Base-by-base conservation (phyloP, 2,113 vertebrate genomes). In the Cyrtonyx montezumae region DNA sequence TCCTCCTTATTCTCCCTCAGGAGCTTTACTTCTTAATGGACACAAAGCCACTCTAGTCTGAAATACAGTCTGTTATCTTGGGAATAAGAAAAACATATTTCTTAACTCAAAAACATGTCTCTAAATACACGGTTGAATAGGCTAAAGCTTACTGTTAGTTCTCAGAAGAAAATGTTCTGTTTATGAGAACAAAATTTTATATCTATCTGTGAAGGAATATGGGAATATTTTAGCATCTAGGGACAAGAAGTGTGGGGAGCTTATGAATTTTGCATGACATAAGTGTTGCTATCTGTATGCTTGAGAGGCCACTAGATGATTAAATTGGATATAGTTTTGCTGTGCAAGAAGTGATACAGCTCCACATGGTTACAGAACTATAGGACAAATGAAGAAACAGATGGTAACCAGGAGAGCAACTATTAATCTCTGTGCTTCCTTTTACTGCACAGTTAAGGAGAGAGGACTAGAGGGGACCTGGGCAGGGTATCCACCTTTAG, bases 21-120 rank as follows among this genome's bases (percentile, higher is more conserved):
- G 88, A 92, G 51, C 94, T 97, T 97, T 95, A 91, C 77, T 97
- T 96, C 71, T 96, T 95, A 97, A 96, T 89, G 97, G 96, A 96
- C 90, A 96, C 62, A 91, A 95, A 97, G 83, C 51, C 84, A 94
- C 82, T 96, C 75, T 92, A 94, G 36, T 96, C 76, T 95, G 91
- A 97, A 97, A 94, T 95, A 96, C 87, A 94, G 69, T 30, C 89
- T 94, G 82, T 94, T 85, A 77, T 86, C 91, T 84, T 73, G 81
- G 74, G 84, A 95, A 94, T 94, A 93, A 88, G 91, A 89, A 96
- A 95, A 92, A 65, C 22, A 13, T 94, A 83, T 94, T 96, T 96
- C 92, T 89, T 75, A 95, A 92, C 91, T 90, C 20, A 61, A 96
- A 97, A 95, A 84, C 83, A 79, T 88, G 77, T 86, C 67, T 95